Conservation (phyloP, 2,888 invertebrate species). For the Eupithecia inturbata region DNA sequence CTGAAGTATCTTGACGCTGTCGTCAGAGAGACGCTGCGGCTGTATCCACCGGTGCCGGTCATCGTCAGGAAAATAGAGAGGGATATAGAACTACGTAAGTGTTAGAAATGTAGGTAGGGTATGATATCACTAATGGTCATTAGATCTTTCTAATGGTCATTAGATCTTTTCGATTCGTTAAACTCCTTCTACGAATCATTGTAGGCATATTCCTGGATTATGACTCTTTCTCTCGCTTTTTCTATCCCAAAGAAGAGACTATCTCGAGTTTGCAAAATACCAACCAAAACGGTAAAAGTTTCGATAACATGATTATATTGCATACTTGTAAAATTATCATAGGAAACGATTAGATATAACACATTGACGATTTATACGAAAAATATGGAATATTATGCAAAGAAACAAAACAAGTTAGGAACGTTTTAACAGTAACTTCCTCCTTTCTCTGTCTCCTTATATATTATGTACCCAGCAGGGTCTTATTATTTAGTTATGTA, state of each 20-base stretch:
- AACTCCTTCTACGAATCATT: background rate
- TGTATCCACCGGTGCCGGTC: conserved; percentile 54
- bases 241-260: background rate
- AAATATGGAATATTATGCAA: too few relatives aligned
- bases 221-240: background rate
- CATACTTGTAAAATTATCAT: too few relatives aligned
- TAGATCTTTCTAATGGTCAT: background rate
- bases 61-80: conserved; percentile 48
- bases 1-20: conserved; percentile 55
- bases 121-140: background rate
- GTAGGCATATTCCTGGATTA: background rate
- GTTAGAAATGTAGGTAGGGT: background rate
- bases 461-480: too few relatives aligned
- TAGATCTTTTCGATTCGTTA: background rate
- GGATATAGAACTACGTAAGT: conserved; percentile 47
- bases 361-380: too few relatives aligned
- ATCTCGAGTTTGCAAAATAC: background rate
- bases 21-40: conserved; percentile 49
- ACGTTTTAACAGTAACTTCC: too few relatives aligned
- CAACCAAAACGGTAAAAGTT: too few relatives aligned
- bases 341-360: too few relatives aligned
- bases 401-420: too few relatives aligned
- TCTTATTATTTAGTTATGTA: too few relatives aligned
- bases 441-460: too few relatives aligned
- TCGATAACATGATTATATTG: too few relatives aligned